Evolutionary conservation across 2,113 vertebrate genomes (phyloP).

Genomic region (Podilymbus podiceps): DNA sequence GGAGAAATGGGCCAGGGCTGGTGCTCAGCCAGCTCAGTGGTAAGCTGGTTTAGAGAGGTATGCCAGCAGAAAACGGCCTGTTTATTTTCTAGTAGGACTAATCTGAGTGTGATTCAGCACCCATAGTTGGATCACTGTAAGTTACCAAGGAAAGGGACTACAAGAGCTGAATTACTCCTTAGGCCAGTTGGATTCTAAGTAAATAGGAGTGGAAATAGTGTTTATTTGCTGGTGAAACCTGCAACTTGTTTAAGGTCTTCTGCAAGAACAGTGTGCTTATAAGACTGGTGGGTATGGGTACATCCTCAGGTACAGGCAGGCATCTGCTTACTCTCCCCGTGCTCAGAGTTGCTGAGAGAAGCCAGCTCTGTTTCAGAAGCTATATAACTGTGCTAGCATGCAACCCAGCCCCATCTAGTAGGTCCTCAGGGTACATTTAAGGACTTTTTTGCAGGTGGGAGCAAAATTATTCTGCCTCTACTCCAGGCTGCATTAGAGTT

Average conservation of each 20-base stretch:
- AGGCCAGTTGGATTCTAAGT: neutral
- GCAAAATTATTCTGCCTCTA: neutral
- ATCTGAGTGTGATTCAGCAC: neutral
- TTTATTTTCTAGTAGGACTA: neutral
- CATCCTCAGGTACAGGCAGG: neutral
- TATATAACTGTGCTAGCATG: neutral
- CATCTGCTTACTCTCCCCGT: accelerated
- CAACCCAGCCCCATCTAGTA: neutral
- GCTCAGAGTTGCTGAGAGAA: neutral
- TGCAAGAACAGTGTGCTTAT: neutral
- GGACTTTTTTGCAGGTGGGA: neutral
- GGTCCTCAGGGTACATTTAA: neutral
- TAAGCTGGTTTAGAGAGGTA: neutral
- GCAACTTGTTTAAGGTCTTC: neutral
- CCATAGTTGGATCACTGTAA: neutral
- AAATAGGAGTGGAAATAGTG: neutral
- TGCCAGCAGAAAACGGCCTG: neutral
- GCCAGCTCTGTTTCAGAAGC: neutral
- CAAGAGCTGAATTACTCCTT: neutral
- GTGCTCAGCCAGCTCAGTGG: neutral
- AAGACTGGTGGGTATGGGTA: no score
- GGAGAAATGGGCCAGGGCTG: neutral
- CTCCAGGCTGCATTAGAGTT: neutral
- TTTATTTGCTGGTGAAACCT: neutral
- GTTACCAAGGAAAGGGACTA: neutral